These are phyloP conservation scores for Stomorhina lunata DNA, from an alignment of 2,888 invertebrate species.

Conservation along the genomic window DNA sequence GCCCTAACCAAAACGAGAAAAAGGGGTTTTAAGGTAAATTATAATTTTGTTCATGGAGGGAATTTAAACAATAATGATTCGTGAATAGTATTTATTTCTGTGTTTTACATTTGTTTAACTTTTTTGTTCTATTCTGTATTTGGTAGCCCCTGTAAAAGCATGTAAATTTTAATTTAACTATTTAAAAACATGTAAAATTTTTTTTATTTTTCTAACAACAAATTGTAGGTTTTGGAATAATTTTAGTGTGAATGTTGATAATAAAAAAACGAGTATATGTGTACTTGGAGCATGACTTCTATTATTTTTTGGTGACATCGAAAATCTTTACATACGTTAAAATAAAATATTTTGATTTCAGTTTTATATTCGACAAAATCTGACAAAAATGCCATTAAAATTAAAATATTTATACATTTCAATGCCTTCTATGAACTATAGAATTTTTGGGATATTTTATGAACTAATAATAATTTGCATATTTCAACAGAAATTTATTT, in stretches of 20 bases:
- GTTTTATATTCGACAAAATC: too few species aligned
- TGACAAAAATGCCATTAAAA: too few species aligned
- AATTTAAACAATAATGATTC: too few species aligned
- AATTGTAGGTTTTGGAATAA: slow-evolving; percentile 8
- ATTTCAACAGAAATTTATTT: background rate
- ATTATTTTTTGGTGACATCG: background rate
- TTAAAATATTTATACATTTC: too few species aligned
- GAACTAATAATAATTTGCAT: too few species aligned
- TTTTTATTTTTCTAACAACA: slow-evolving; percentile 29
- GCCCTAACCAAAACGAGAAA: background rate
- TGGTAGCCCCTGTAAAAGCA: background rate
- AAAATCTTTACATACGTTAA: background rate
- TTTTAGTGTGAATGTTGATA: background rate
- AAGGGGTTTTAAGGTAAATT: too few species aligned
- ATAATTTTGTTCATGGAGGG: too few species aligned
- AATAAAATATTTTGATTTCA: background rate
- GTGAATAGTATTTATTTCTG: too few species aligned
- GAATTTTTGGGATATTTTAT: too few species aligned
- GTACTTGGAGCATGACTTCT: background rate
- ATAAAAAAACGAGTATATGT: slow-evolving; percentile 2
- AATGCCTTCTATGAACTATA: too few species aligned
- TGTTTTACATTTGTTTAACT: too few species aligned
- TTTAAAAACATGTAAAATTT: slow-evolving; percentile 37
- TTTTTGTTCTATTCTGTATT: background rate
- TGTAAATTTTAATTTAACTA: slow-evolving; percentile 8